Evolutionary conservation across 2,888 invertebrate species (phyloP), one percentile per base, ranked within the genome.

Genomic region (Cheilosia urbana): DNA sequence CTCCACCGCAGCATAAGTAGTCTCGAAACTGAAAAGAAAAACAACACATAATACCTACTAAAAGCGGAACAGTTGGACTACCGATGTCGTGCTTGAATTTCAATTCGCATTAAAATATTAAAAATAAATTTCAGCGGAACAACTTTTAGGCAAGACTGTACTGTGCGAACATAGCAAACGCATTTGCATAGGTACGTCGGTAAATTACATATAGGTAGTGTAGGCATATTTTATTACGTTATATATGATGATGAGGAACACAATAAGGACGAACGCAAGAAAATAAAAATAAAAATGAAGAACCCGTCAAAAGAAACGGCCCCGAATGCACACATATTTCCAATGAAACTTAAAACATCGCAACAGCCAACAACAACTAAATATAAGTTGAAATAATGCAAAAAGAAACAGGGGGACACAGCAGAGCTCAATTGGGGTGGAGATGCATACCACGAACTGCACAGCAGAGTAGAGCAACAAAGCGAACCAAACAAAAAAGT

Each of bases 341-440:
- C 53, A 53, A 53, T 53, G 53, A 66, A 66, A 53, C 51, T 21
- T 66, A 53, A 53, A 66, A 27, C 53, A 53, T 55, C 17, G 45
- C 30, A 30, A 30, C 30, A 30, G 30, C 30, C 30, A 57, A 45
- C 45, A 42, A 11, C 49, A 66, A 65, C 65, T 55, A 66, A 21
- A 19, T 17, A n/a, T 37, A 13, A 37, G 37, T 13, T 37, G 37
- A 55, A 68, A 68, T 68, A 55, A 53, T 27, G 42, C 68, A 45
- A 69, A 17, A 45, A n/a, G 21, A 69, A 69, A 15, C 19, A 34
- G 53, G 66, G 66, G 53, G 27, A 40, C 30, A 40, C 27, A n/a
- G 24, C 34, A 37, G 2, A 27, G 7, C 42, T 68, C 42, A 55
- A 55, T 42, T 68, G 53, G 66, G 66, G 66, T 68, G 53, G 40